A percentile compares a stretch with the other conserved stretches of the same genome.
These are phyloP conservation scores for Luffia ferchaultella DNA, from an alignment of 2,888 invertebrate species.

Conservation along the genomic window DNA sequence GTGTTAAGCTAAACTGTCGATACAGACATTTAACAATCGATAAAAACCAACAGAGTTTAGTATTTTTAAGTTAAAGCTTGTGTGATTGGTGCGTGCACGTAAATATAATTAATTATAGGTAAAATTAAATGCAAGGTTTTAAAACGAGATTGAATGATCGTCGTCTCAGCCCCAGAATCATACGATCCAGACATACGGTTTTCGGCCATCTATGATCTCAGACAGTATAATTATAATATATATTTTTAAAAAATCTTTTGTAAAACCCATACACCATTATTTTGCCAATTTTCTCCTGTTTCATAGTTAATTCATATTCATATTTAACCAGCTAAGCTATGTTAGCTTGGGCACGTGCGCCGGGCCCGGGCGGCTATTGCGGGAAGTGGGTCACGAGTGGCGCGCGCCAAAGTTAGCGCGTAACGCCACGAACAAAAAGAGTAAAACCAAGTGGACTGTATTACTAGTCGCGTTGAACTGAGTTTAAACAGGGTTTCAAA, in stretches of 20 bases:
- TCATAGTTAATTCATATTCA: not conserved
- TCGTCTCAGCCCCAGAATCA: not conserved
- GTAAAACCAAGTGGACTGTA: slow-evolving; percentile 37
- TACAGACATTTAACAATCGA: not conserved
- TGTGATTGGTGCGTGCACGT: not conserved
- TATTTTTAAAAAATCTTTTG: no score
- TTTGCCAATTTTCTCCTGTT: no score
- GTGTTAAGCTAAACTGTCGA: no score
- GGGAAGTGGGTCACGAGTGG: slow-evolving; percentile 52
- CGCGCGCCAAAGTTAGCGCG: slow-evolving; percentile 54
- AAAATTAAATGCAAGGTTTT: not conserved
- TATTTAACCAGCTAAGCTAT: not conserved
- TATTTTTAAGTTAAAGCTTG: not conserved
- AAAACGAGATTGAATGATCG: no score
- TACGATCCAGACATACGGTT: not conserved
- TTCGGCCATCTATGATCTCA: not conserved
- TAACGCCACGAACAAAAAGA: slow-evolving; percentile 65
- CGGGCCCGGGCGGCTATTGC: slow-evolving; percentile 27
- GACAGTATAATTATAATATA: no score
- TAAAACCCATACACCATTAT: no score
- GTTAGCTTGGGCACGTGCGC: slow-evolving; percentile 31
- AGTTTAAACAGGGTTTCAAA: not conserved
- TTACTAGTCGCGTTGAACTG: slow-evolving; percentile 14
- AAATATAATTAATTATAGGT: not conserved
- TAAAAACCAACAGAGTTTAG: not conserved